These are phyloP conservation scores for Sebastes flavidus DNA, from an alignment of 2,797 vertebrate species.

Conservation along the genomic window DNA sequence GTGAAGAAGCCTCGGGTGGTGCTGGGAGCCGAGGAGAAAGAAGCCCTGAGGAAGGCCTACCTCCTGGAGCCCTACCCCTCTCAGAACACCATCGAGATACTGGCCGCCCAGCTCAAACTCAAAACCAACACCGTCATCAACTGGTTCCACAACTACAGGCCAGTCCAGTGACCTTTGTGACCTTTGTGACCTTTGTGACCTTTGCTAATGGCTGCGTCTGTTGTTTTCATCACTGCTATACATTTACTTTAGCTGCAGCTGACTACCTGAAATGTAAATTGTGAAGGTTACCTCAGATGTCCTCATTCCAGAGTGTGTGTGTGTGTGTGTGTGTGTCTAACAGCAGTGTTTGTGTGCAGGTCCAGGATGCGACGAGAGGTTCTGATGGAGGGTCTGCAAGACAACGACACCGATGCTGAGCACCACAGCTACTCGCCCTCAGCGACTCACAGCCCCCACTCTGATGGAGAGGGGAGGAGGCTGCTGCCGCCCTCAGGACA, in stretches of 20 bases:
- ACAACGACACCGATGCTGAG: conserved; percentile 91
- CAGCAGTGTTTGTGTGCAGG: conserved; percentile 78
- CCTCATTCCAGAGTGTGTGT: background rate
- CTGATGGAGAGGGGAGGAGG: conserved; percentile 88
- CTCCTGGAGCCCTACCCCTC: conserved; percentile 97
- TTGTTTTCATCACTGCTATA: background rate
- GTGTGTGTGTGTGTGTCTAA: conserved; percentile 39
- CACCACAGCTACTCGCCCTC: conserved; percentile 82
- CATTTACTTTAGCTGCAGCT: background rate
- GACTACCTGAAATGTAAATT: background rate
- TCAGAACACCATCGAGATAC: conserved; percentile 96
- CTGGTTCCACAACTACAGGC: conserved; percentile 99
- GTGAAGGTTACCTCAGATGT: background rate
- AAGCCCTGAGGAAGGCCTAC: conserved; percentile 93
- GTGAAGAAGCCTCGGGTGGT: conserved; percentile 96
- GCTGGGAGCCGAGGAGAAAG: conserved; percentile 95
- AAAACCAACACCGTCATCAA: conserved; percentile 99
- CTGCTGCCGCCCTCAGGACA: conserved; percentile 74
- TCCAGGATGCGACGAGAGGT: conserved; percentile 98
- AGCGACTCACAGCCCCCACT: conserved; percentile 83
- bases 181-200: background rate
- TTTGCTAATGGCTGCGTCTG: background rate
- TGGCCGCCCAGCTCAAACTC: conserved; percentile 95
- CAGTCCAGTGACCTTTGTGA: conserved; percentile 31
- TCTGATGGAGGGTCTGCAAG: conserved; percentile 91